Percentiles rank a stretch among this genome's conserved stretches.
phyloP scores from a whole-genome alignment of 2,797 vertebrate genomes.

The Xenops minutus region DNA sequence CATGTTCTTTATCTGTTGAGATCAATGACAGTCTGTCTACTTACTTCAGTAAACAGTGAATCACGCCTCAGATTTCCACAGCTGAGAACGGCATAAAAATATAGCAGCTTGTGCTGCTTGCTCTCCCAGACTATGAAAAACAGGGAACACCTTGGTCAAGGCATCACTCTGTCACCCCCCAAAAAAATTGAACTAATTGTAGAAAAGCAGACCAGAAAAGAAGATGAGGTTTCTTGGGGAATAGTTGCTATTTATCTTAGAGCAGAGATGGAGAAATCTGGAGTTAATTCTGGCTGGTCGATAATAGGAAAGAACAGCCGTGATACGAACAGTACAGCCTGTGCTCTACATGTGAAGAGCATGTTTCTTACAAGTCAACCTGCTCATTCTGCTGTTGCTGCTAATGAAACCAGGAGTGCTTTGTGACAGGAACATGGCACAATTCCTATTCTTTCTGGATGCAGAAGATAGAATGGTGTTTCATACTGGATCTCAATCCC shows the following conservation, averaged over 20 bases:
- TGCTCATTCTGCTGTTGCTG: background rate
- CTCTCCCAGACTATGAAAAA: background rate
- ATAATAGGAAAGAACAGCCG: background rate
- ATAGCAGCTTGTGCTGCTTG: background rate
- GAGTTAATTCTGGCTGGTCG: background rate
- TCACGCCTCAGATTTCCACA: background rate
- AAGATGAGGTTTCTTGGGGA: background rate
- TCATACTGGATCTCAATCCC: background rate
- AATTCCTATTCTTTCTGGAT: background rate
- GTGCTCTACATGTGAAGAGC: background rate
- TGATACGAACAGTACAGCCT: background rate
- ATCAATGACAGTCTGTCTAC: background rate
- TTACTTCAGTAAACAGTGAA: background rate
- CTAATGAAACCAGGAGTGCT: background rate
- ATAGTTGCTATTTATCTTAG: background rate
- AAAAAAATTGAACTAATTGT: background rate
- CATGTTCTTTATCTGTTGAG: background rate
- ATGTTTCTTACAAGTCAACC: background rate
- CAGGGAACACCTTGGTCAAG: background rate
- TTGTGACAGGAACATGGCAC: background rate
- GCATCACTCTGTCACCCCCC: accelerated
- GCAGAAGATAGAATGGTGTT: background rate
- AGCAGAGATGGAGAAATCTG: background rate
- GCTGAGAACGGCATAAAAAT: background rate
- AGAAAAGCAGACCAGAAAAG: background rate